Evolutionary conservation across 2,888 invertebrate genomes (phyloP).

Genomic region (Nematopogon swammerdamellus): DNA sequence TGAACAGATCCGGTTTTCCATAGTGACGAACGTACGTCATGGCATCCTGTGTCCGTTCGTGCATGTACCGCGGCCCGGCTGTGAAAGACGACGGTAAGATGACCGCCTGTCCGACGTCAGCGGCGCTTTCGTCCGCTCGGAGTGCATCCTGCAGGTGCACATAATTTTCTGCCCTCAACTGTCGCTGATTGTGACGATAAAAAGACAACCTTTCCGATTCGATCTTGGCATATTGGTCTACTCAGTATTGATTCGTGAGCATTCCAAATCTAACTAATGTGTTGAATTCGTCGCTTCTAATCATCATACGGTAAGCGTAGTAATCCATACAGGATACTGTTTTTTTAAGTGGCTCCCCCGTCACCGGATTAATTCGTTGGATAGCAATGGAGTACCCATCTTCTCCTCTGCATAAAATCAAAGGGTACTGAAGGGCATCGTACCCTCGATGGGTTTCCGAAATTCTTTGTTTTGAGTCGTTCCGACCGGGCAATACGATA

Average conservation of each 20-base stretch:
- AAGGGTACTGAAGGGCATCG: too few species aligned
- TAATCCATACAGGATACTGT: constrained; percentile 9
- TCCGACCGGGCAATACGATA: constrained; percentile 17
- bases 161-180: neutral
- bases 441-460: constrained; percentile 17
- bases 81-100: constrained; percentile 12
- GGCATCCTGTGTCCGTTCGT: constrained; percentile 11
- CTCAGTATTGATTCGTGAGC: constrained; percentile 11
- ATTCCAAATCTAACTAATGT: constrained; percentile 15
- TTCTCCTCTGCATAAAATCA: too few species aligned
- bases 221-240: neutral
- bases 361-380: too few species aligned
- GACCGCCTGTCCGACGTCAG: constrained; percentile 7
- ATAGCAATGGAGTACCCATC: too few species aligned
- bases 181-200: neutral
- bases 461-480: constrained; percentile 13
- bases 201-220: neutral
- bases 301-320: constrained; percentile 9
- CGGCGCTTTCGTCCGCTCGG: neutral
- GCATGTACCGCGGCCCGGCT: constrained; percentile 11
- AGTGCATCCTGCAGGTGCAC: neutral
- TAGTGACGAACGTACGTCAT: constrained; percentile 10
- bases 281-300: constrained; percentile 6
- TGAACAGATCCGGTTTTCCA: constrained; percentile 10
- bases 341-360: neutral